Evolutionary conservation across 2,113 vertebrate genomes (phyloP).

Genomic region (Myotis lucifugus): DNA sequence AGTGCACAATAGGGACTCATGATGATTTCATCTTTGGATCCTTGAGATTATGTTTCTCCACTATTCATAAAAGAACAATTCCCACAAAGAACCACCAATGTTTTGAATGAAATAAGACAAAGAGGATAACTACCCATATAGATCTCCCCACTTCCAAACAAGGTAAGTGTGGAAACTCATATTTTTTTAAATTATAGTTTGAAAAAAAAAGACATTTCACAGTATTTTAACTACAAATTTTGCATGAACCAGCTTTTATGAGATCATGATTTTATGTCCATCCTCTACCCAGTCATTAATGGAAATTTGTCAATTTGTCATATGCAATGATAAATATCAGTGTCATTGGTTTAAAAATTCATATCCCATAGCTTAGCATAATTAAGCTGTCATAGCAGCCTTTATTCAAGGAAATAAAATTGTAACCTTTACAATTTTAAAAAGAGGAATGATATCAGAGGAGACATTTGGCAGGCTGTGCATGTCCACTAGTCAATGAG

Average conservation of each 20-base stretch:
- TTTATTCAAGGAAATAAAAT: constrained; percentile 22
- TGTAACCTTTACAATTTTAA: neutral
- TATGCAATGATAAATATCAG: neutral
- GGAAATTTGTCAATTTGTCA: neutral
- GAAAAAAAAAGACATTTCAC: neutral
- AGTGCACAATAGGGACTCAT: neutral
- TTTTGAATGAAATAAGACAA: constrained; percentile 1
- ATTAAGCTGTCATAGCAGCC: neutral
- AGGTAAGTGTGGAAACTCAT: neutral
- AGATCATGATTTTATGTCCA: neutral
- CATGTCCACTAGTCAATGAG: neutral
- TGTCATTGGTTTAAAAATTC: neutral
- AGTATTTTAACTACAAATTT: constrained; percentile 3
- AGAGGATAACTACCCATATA: neutral
- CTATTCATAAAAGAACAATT: neutral
- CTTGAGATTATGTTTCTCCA: neutral
- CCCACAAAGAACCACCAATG: neutral
- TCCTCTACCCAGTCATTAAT: neutral
- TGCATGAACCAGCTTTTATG: neutral
- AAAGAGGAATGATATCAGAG: neutral
- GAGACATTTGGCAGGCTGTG: neutral
- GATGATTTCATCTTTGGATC: neutral
- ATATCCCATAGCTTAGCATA: constrained; percentile 20
- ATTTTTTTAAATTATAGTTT: neutral
- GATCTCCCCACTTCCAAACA: rapidly evolving